Evolutionary conservation across 2,113 vertebrate species (phyloP).

Genomic region (Genyomyrus donnyi): DNA sequence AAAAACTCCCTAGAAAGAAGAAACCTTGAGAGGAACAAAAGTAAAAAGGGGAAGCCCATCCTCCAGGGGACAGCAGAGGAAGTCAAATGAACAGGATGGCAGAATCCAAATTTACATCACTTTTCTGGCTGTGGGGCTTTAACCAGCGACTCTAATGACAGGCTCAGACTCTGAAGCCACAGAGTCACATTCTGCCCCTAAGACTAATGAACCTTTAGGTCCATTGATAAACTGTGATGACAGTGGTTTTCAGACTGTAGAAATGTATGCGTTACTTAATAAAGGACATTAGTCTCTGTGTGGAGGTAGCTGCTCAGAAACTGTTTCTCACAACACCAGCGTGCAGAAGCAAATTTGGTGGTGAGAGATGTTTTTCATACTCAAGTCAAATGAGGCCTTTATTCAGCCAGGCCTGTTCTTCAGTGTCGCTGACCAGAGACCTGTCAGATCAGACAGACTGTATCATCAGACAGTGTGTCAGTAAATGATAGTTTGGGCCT

Average conservation of each 20-base stretch:
- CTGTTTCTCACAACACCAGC: neutral
- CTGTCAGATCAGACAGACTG: neutral
- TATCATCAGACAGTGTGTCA: neutral
- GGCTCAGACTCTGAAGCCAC: neutral
- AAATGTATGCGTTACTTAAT: neutral
- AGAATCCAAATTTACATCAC: neutral
- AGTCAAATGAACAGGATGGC: neutral
- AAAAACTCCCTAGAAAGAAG: no score
- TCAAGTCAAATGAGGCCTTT: slow-evolving; percentile 2
- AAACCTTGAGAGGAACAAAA: no score
- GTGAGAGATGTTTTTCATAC: neutral
- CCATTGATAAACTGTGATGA: neutral
- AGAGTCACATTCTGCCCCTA: neutral
- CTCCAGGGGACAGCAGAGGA: neutral
- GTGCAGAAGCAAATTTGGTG: neutral
- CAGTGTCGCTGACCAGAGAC: neutral
- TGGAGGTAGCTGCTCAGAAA: neutral
- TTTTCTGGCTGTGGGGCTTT: neutral
- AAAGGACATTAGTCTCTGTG: neutral
- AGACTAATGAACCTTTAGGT: neutral
- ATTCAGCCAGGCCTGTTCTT: neutral
- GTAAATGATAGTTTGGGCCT: neutral
- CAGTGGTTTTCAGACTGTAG: neutral
- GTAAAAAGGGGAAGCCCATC: no score
- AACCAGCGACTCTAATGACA: neutral